These are phyloP conservation scores for Caiman crocodilus DNA, from an alignment of 2,797 vertebrate species.

Conservation along the genomic window DNA sequence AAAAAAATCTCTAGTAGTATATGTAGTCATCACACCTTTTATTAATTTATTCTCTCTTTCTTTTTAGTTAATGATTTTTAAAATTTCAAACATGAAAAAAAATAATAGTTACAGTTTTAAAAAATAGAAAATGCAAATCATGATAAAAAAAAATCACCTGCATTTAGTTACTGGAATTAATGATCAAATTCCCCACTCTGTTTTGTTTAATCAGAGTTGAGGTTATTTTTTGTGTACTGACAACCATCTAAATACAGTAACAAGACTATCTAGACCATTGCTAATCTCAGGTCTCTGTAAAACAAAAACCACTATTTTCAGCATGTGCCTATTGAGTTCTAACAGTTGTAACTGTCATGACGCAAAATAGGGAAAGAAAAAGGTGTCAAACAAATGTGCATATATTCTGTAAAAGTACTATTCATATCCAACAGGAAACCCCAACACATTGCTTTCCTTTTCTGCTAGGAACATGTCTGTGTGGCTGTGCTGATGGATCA, in stretches of 20 bases:
- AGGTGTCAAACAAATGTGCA: too few species aligned
- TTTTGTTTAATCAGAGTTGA: background rate
- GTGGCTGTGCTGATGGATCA: rapidly evolving
- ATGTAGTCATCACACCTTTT: background rate
- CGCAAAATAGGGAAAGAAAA: too few species aligned
- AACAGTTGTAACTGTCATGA: background rate
- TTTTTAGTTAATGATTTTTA: background rate
- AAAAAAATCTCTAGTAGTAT: background rate
- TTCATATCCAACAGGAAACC: background rate
- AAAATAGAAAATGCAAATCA: background rate
- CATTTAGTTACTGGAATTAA: background rate
- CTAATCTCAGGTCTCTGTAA: background rate
- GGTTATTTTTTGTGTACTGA: background rate
- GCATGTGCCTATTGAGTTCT: background rate
- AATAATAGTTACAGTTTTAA: background rate
- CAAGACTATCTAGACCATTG: background rate
- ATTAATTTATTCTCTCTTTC: background rate
- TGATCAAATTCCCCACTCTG: background rate
- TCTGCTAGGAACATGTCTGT: rapidly evolving
- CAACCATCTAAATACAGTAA: background rate
- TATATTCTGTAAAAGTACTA: too few species aligned
- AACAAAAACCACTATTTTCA: background rate
- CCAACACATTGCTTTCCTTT: rapidly evolving
- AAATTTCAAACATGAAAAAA: background rate
- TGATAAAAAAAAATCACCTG: background rate